Base-by-base conservation (phyloP, 2,888 invertebrate species). In the Epirrhoe alternata region DNA sequence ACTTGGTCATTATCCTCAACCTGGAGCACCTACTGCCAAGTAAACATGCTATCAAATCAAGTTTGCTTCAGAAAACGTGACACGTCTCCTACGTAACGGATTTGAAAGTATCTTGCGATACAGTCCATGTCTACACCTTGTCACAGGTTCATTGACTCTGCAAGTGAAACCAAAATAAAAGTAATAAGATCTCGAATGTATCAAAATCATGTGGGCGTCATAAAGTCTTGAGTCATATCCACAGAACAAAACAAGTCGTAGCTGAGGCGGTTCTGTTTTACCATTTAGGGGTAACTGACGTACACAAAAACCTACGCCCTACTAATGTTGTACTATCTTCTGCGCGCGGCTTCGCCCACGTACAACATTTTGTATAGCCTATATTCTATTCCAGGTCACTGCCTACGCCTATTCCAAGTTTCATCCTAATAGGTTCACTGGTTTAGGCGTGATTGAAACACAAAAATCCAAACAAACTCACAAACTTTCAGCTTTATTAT, bases 131-230 rank as follows among this genome's bases (percentile, higher is more conserved):
- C 38, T 12, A 14, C 47, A 47, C 47, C 16, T 47, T 6, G 38
- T 42, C 38, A 42, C 12, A 42, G 38, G 47, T 47, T 47, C 47
- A 47, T 14, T 16, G 47, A 47, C 47, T 14, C 16, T 2, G 16
- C 14, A 47, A 47, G 47, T 47, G 14, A 47, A 47, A 47, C 12
- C 47, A 14, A 47, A 6, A 4, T 10, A 47, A 8, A 42, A 4
- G 12, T 42, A 42, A 42, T 42, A 42, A 42, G 47, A 47, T 47
- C 47, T 47, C 47, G 14, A 47, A 47, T 47, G 47, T 16, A 47
- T 47, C 47, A 47, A 45, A 12, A 12, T 47, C 16, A 16, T 16
- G 14, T 47, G 6, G 47, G 47, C 47, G 47, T 16, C 2, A 47
- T 6, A 47, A 47, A 14, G 47, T 14, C 47, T 14, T 47, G 47